Base-by-base conservation (phyloP, 2,888 invertebrate species). In the Stegana nigrithorax region DNA sequence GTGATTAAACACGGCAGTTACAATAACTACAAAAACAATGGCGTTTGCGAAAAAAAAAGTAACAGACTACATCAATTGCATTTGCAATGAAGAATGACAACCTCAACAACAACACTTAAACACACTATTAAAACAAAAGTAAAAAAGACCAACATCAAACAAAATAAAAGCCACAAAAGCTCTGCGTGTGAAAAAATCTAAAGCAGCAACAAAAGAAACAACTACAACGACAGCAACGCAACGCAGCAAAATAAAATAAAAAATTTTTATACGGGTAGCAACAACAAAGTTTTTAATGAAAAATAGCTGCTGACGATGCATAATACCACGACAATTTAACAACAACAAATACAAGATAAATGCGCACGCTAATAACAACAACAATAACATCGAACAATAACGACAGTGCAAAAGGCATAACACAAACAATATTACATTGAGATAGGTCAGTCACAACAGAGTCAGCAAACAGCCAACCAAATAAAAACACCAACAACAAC, bases 361-460 rank as follows among this genome's bases (percentile, higher is more conserved):
- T 75, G 73, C 71, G 75, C 69, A 67, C 72, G 2, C 1, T 21
- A 21, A 27, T 23, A 29, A 17, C 47, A 50, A 23, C 32, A 59
- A 50, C 36, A 47, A 47, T 47, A 58, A 21, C 19, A 23, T 25
- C 58, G n/a, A 45, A 14, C 42, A 6, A 42, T 26, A 57, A 42
- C 25, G 26, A 57, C 17, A 57, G 7, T 6, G 32, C 57, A 39
- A 26, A 57, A 68, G 66, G 76, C 67, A 71, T 63, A 71, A 69
- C 67, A 68, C 76, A 80, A 80, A 76, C 71, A 68, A 68, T 66
- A 73, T 80, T 80, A 79, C 80, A 81, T 81, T 81, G 80, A 79
- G 81, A 73, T 80, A 81, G 80, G 80, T 81, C 80, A 81, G 81
- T 80, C 81, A 79, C 80, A 65, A 50, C 39, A 26, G 39, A 4